These are phyloP conservation scores for Sinelater perroti DNA, from an alignment of 2,888 invertebrate genomes.

Conservation along the genomic window DNA sequence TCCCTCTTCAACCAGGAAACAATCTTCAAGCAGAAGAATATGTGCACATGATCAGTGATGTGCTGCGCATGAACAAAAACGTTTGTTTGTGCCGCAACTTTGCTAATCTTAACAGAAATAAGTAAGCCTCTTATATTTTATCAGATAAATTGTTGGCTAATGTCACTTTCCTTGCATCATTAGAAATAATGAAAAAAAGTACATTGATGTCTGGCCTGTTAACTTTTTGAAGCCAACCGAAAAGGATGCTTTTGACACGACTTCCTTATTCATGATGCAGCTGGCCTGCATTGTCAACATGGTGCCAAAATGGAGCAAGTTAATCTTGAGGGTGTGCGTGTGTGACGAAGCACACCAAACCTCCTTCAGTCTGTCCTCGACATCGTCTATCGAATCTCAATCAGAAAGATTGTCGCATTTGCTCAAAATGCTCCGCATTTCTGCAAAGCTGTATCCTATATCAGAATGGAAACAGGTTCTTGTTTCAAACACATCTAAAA, in stretches of 20 bases:
- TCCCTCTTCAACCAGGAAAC: slow-evolving; percentile 63
- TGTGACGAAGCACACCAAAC: slow-evolving; percentile 67
- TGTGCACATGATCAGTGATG: slow-evolving; percentile 86
- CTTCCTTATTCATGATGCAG: slow-evolving; percentile 94
- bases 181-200: slow-evolving; percentile 72
- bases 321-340: slow-evolving; percentile 86
- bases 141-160: not conserved
- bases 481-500: slow-evolving; percentile 49
- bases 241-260: slow-evolving; percentile 86
- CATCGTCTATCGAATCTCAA: slow-evolving; percentile 36
- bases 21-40: slow-evolving; percentile 67
- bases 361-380: slow-evolving; percentile 50
- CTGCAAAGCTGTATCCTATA: slow-evolving; percentile 80
- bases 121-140: slow-evolving; percentile 62
- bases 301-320: slow-evolving; percentile 86
- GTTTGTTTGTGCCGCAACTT: slow-evolving; percentile 94
- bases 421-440: slow-evolving; percentile 85
- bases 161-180: slow-evolving; percentile 21
- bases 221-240: slow-evolving; percentile 84
- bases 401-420: slow-evolving; percentile 70
- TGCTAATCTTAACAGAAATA: slow-evolving; percentile 80
- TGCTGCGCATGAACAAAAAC: slow-evolving; percentile 93
- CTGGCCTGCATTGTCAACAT: slow-evolving; percentile 95
- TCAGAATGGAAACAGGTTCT: slow-evolving; percentile 57
- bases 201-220: slow-evolving; percentile 98